Conservation (phyloP, 2,113 vertebrate species). For the Noturus placidus region DNA sequence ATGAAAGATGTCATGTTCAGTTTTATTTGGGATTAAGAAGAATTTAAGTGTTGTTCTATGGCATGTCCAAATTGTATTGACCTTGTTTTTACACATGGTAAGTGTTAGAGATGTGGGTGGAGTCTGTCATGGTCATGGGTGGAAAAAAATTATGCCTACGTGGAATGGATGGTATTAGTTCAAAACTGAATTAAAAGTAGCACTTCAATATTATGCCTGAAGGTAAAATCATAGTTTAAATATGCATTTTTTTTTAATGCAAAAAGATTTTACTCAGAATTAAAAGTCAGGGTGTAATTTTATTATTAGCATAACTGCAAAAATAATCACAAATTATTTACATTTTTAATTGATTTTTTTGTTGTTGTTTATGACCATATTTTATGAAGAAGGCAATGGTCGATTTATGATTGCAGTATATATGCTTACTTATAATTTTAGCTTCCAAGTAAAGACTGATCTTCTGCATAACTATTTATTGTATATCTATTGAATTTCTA, state of each 20-base stretch:
- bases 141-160: too few relatives aligned
- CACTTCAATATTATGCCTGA: too few relatives aligned
- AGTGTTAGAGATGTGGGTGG: too few relatives aligned
- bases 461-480: background rate
- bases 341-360: too few relatives aligned
- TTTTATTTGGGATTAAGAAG: constrained; percentile 64
- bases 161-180: too few relatives aligned
- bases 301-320: background rate
- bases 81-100: background rate
- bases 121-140: too few relatives aligned
- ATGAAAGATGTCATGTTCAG: constrained; percentile 66
- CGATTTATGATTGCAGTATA: too few relatives aligned
- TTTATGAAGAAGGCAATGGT: background rate
- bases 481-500: background rate
- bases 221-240: too few relatives aligned
- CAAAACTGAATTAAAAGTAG: too few relatives aligned
- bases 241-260: too few relatives aligned
- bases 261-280: background rate
- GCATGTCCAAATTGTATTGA: too few relatives aligned
- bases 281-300: background rate
- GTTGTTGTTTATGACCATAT: background rate
- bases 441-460: background rate
- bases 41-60: background rate
- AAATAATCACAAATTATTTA: background rate
- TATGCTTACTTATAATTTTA: too few relatives aligned